Percentiles rank a stretch among this genome's conserved stretches.
Conservation (phyloP, 2,113 vertebrate species). For the Mustelus asterias region DNA sequence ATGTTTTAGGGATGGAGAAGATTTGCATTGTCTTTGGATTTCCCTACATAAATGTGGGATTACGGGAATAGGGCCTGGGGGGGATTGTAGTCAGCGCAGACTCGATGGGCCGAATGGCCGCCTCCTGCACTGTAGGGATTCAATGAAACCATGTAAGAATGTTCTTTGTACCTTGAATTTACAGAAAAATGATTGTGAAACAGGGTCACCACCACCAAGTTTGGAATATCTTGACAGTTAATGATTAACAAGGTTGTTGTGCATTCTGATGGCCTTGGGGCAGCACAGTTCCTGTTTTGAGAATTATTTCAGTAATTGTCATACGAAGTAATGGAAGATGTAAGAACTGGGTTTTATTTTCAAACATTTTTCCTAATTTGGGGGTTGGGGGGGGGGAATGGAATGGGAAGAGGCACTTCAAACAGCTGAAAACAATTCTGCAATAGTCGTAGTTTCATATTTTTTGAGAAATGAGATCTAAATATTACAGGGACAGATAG, state of each 20-base stretch:
- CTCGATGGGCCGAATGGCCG: too few species aligned
- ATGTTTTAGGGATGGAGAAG: background rate
- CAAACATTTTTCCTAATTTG: too few species aligned
- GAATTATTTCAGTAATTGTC: too few species aligned
- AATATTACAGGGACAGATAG: background rate
- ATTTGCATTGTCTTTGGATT: background rate
- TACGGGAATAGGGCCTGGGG: too few species aligned
- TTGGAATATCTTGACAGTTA: background rate
- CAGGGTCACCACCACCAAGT: background rate
- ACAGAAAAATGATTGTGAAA: background rate
- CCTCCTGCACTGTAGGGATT: too few species aligned
- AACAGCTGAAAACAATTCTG: background rate
- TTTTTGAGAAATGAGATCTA: background rate
- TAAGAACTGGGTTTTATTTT: background rate
- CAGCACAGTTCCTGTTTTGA: background rate
- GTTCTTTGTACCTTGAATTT: background rate
- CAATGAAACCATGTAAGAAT: too few species aligned
- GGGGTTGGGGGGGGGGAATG: background rate
- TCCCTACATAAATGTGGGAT: background rate
- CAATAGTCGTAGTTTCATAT: background rate
- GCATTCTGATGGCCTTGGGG: background rate
- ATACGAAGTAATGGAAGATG: background rate
- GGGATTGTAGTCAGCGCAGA: too few species aligned
- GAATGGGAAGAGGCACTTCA: background rate
- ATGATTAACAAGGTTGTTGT: background rate